Evolutionary conservation across 2,797 vertebrate genomes (phyloP).

Genomic region (Lagocephalus sceleratus): DNA sequence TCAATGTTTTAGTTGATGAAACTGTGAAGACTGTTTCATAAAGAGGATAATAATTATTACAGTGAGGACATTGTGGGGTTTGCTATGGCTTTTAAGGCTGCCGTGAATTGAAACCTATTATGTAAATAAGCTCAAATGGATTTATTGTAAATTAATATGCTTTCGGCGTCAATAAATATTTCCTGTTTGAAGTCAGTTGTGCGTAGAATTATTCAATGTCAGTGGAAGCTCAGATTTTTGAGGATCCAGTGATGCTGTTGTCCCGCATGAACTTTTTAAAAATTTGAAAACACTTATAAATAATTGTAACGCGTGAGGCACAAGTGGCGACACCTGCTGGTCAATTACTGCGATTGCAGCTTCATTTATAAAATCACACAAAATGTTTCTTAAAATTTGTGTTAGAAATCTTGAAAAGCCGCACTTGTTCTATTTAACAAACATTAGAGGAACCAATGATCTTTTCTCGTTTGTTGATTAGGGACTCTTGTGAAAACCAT

Average conservation of each 20-base stretch:
- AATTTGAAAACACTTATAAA: too few relatives aligned
- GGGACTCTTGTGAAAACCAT: too few relatives aligned
- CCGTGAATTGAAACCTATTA: background rate
- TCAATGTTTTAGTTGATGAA: background rate
- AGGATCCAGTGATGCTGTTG: too few relatives aligned
- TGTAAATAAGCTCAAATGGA: conserved; percentile 33
- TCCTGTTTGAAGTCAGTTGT: conserved; percentile 17
- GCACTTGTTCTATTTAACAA: too few relatives aligned
- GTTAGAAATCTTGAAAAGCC: too few relatives aligned
- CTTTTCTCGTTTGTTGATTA: too few relatives aligned
- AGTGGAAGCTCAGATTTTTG: too few relatives aligned
- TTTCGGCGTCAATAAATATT: conserved; percentile 33
- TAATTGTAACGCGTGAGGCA: background rate
- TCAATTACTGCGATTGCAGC: background rate
- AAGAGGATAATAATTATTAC: background rate
- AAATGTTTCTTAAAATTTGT: too few relatives aligned
- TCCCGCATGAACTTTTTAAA: too few relatives aligned
- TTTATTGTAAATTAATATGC: conserved; percentile 31
- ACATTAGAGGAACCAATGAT: too few relatives aligned
- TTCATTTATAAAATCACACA: too few relatives aligned
- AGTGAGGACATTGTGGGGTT: background rate
- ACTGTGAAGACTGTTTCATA: background rate
- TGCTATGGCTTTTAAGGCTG: background rate
- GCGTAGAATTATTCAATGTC: too few relatives aligned
- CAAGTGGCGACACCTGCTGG: background rate